Evolutionary conservation across 2,888 invertebrate genomes (phyloP), one percentile per base, ranked within the genome.

Genomic region (Lasiommata megera): DNA sequence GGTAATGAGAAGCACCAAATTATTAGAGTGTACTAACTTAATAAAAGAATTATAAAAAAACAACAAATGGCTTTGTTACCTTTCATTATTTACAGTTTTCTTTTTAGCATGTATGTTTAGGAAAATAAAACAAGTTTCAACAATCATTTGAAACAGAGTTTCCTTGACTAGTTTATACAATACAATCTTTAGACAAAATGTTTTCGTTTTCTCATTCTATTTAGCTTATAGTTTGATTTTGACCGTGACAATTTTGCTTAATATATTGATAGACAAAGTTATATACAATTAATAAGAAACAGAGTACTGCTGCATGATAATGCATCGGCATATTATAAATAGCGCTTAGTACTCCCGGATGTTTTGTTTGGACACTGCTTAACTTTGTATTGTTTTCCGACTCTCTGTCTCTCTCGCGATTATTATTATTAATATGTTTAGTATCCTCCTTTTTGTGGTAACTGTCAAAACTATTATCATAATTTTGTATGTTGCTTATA

Each of bases 271-370:
- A 85, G 68, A 87, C 72, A 70, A 91, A 80, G 78, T 91, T 91
- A 82, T 91, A 91, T 80, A 89, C 80, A 82, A 91, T 88, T 77
- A 91, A 82, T 69, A 91, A 73, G 71, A 89, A 80, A 82, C 91
- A 91, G 70, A 91, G 66, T 70, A 91, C 84, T 63, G 84, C 83
- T 68, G 91, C 90, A 71, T 91, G 90, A 79, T 91, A 91, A 79
- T 91, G 91, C 75, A 87, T 80, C 63, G 91, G 91, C 86, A 91
- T 83, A 67, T 86, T 88, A 74, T 80, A 86, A 70, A 91, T 79
- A 74, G 76, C 76, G 65, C 76, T 76, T 61, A 85, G 68, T 63
- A 89, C 73, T 75, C 88, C 82, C 54, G 67, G 70, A 43, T 69
- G 74, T 69, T 75, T 79, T 60, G 71, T 75, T 67, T 72, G 73